Conservation (phyloP, 2,888 invertebrate genomes). For the Exocentrus adspersus region DNA sequence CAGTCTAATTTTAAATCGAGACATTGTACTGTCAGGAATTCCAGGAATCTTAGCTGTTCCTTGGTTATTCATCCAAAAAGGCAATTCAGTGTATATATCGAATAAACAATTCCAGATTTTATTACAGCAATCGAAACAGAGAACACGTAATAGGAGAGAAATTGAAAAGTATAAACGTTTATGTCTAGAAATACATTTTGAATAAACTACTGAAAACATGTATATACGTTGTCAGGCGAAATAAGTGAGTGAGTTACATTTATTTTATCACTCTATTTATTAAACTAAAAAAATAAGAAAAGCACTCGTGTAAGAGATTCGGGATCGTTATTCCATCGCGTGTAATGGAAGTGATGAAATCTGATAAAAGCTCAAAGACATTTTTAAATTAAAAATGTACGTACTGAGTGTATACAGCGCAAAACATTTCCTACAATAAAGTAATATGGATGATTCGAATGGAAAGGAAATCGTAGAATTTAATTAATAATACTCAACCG, state of each 20-base stretch:
- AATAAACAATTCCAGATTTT: neutral
- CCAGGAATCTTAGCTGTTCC: neutral
- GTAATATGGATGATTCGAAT: no score
- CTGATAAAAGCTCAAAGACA: no score
- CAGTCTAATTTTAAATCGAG: slow-evolving; percentile 11
- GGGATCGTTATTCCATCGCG: no score
- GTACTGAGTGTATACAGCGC: no score
- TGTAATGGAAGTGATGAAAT: no score
- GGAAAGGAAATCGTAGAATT: no score
- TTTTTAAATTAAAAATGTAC: no score
- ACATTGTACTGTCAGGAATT: slow-evolving; percentile 10
- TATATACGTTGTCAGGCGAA: neutral
- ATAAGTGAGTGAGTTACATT: neutral
- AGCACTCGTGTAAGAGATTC: no score
- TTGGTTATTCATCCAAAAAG: neutral
- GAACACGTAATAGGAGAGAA: neutral
- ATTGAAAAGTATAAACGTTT: neutral
- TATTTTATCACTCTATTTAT: neutral
- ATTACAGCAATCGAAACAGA: neutral
- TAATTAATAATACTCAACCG: no score
- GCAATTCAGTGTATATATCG: neutral
- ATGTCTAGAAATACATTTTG: neutral
- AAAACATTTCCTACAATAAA: no score
- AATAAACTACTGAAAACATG: slow-evolving; percentile 1
- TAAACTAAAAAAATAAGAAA: no score